Evolutionary conservation across 2,797 vertebrate species (phyloP).

Genomic region (Cirrhinus mrigala): DNA sequence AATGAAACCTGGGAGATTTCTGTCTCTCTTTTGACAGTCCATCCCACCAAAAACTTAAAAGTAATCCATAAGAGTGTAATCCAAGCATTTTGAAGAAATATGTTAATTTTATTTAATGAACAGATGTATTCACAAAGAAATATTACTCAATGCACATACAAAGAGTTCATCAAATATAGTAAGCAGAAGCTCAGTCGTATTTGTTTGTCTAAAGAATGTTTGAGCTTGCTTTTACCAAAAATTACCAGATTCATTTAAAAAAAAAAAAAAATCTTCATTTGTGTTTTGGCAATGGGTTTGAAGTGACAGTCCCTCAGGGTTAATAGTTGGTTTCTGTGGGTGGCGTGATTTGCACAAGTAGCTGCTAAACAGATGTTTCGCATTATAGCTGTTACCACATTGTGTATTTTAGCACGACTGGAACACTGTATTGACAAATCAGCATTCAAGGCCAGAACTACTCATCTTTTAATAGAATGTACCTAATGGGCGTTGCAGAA

Average conservation of each 20-base stretch:
- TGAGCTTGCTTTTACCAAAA: no score
- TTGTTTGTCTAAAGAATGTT: no score
- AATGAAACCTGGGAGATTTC: neutral
- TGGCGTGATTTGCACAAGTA: neutral
- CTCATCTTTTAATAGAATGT: conserved; percentile 1
- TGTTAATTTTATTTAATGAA: neutral
- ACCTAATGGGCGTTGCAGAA: conserved; percentile 29
- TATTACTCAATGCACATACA: no score
- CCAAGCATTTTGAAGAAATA: neutral
- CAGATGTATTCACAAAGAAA: neutral
- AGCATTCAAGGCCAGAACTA: conserved; percentile 23
- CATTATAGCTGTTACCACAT: neutral
- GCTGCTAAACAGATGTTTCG: neutral
- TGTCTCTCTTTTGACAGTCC: neutral
- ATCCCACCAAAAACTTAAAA: neutral
- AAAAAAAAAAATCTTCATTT: neutral
- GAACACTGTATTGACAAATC: conserved; percentile 6
- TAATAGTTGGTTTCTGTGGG: neutral
- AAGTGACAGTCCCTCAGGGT: neutral
- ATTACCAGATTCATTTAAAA: neutral
- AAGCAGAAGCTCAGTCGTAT: no score
- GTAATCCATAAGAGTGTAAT: neutral
- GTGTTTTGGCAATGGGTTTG: neutral
- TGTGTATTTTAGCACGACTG: neutral
- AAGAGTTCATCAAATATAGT: no score